Conservation (phyloP, 2,888 invertebrate species). For the Boloria selene region DNA sequence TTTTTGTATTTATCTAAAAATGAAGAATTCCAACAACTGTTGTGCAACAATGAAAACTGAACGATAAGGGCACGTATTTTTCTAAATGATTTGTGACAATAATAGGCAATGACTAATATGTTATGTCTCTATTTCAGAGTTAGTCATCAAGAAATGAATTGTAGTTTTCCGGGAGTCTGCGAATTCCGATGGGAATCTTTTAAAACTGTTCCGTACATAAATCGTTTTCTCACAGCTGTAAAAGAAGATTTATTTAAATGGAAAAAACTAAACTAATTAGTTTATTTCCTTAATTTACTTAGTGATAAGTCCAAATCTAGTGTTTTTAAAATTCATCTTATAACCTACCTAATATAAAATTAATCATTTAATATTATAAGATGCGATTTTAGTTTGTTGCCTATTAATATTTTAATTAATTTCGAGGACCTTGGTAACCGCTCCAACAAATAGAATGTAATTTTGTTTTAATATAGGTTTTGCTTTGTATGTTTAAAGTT, state of each 20-base stretch:
- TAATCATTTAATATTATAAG: no score
- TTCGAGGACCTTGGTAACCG: no score
- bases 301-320: neutral
- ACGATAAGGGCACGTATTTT: slow-evolving; percentile 3
- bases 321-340: neutral
- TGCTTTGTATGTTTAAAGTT: no score
- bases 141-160: slow-evolving; percentile 34
- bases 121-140: slow-evolving; percentile 32
- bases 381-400: neutral
- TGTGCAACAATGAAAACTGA: slow-evolving; percentile 23
- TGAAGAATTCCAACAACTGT: slow-evolving; percentile 4
- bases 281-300: slow-evolving; percentile 14
- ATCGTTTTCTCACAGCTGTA: neutral
- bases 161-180: slow-evolving; percentile 37
- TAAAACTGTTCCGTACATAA: neutral
- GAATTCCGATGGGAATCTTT: slow-evolving; percentile 3
- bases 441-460: no score
- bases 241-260: neutral
- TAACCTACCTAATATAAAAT: no score
- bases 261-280: neutral
- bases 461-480: no score
- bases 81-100: slow-evolving; percentile 21
- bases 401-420: slow-evolving; percentile 5
- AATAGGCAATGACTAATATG: slow-evolving; percentile 36
- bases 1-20: neutral